Conservation (phyloP, 2,113 vertebrate species). For the Ophthalmolycus amberensis region DNA sequence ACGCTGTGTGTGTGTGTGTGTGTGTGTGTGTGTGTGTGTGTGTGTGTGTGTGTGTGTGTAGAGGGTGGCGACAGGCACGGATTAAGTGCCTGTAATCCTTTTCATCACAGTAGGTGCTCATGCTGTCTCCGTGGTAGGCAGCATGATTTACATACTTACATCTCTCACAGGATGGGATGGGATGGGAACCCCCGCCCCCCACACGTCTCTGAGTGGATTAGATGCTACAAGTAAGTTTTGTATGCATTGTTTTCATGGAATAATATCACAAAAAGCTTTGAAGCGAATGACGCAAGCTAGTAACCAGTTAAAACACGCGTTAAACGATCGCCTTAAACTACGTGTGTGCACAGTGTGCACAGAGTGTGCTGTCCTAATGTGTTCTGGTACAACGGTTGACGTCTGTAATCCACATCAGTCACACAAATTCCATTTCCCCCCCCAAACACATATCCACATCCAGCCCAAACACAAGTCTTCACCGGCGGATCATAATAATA, state of each 20-base stretch:
- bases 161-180: slow-evolving; percentile 13
- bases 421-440: slow-evolving; percentile 47
- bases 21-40: not conserved
- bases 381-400: slow-evolving; percentile 35
- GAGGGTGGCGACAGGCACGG: slow-evolving; percentile 66
- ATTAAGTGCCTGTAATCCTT: slow-evolving; percentile 67
- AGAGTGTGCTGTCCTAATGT: slow-evolving; percentile 1
- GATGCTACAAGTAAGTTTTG: not conserved
- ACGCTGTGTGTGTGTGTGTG: not conserved
- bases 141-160: slow-evolving; percentile 42
- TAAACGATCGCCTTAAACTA: not conserved
- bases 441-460: slow-evolving; percentile 46
- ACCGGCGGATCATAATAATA: slow-evolving; percentile 61
- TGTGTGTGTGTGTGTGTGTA: not conserved
- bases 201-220: slow-evolving; percentile 2
- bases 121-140: slow-evolving; percentile 37
- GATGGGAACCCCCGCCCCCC: not conserved
- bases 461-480: slow-evolving; percentile 48
- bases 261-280: slow-evolving; percentile 11
- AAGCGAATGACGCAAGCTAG: not conserved
- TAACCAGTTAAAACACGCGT: not conserved
- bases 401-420: slow-evolving; percentile 60
- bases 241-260: not conserved
- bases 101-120: slow-evolving; percentile 54
- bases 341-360: not conserved